Evolutionary conservation across 2,113 vertebrate species (phyloP).

Genomic region (Antigone vipio): DNA sequence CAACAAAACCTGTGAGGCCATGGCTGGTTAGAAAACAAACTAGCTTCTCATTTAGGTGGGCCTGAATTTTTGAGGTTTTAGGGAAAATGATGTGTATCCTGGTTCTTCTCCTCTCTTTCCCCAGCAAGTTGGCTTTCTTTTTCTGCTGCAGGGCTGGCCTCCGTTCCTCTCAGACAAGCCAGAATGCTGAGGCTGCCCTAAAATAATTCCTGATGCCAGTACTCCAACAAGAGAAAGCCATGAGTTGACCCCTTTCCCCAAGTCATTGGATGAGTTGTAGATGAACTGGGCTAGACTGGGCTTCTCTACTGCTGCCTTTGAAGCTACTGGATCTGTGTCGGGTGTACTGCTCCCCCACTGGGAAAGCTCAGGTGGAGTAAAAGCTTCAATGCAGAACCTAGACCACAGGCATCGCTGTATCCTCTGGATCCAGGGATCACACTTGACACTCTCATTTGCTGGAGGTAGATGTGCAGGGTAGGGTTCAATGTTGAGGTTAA

Average conservation of each 20-base stretch:
- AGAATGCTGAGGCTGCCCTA: neutral
- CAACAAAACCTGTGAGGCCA: neutral
- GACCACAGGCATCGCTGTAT: neutral
- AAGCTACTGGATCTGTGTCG: neutral
- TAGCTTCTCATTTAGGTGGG: neutral
- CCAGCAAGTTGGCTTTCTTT: neutral
- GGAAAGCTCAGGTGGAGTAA: neutral
- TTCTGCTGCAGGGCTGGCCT: neutral
- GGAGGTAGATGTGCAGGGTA: neutral
- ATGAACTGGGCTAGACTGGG: neutral
- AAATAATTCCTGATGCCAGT: neutral
- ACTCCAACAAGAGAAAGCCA: neutral
- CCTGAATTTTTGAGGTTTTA: neutral
- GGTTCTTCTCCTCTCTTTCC: neutral
- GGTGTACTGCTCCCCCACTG: neutral
- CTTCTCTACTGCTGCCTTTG: neutral
- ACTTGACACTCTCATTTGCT: neutral
- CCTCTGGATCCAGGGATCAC: neutral
- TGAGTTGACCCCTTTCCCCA: neutral
- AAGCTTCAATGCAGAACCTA: neutral
- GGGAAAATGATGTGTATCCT: neutral
- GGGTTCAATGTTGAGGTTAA: neutral
- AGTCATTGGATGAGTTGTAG: neutral
- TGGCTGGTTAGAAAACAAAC: neutral
- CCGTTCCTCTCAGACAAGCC: neutral